A percentile compares a stretch with the other conserved stretches of the same genome.
phyloP scores from a whole-genome alignment of 2,888 invertebrate genomes.

The Tryphoninae sp. region DNA sequence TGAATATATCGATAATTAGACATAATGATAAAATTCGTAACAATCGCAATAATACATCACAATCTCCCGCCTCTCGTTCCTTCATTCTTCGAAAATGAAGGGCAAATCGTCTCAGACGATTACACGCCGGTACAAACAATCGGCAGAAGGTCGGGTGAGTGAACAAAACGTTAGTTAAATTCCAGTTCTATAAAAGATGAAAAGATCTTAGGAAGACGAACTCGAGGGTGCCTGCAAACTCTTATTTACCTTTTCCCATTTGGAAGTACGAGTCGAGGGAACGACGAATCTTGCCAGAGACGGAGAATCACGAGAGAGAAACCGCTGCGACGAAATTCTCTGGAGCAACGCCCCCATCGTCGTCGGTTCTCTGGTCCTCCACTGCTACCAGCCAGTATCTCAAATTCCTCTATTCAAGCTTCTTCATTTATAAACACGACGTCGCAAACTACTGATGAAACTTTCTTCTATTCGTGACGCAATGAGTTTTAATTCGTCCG shows the following conservation, averaged over 20 bases:
- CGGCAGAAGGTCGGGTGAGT: neutral
- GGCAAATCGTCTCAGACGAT: neutral
- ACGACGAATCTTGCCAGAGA: slow-evolving; percentile 19
- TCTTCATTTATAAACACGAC: neutral
- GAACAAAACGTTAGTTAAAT: slow-evolving; percentile 24
- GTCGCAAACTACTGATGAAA: neutral
- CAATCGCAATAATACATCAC: too few species aligned
- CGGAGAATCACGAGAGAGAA: neutral
- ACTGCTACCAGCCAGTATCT: slow-evolving; percentile 2
- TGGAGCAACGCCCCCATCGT: slow-evolving; percentile 5
- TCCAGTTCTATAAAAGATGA: slow-evolving; percentile 22
- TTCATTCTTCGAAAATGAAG: neutral
- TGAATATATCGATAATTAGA: too few species aligned
- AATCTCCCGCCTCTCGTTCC: neutral
- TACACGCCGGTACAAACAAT: neutral
- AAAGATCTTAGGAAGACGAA: neutral
- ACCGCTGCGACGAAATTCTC: slow-evolving; percentile 1
- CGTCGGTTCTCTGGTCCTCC: slow-evolving; percentile 2
- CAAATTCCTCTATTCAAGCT: slow-evolving; percentile 33
- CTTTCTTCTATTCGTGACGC: neutral
- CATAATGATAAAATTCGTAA: too few species aligned
- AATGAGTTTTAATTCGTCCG: slow-evolving; percentile 29
- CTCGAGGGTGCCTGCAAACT: slow-evolving; percentile 8
- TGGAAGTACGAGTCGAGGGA: neutral
- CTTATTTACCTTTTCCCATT: slow-evolving; percentile 34